Evolutionary conservation across 2,797 vertebrate genomes (phyloP).

Genomic region (Buphagus erythrorhynchus): DNA sequence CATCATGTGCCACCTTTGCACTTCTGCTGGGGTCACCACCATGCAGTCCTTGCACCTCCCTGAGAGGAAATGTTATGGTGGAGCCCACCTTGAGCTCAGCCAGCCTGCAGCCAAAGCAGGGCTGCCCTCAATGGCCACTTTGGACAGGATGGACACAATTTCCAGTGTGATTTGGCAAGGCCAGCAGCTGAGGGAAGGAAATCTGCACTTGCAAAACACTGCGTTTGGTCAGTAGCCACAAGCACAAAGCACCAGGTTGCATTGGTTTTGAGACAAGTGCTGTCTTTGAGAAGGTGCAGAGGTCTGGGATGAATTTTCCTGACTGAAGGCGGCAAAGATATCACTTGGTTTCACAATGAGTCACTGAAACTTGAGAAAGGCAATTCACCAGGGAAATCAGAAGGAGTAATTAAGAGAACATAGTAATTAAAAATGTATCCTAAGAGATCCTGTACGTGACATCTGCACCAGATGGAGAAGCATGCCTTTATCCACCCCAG

Average conservation of each 20-base stretch:
- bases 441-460: slow-evolving; percentile 22
- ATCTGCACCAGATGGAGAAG: not conserved
- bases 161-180: accelerated
- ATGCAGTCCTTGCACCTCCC: not conserved
- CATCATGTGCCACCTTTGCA: accelerated
- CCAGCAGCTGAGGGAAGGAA: not conserved
- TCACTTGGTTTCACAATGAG: slow-evolving; percentile 13
- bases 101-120: not conserved
- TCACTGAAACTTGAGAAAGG: slow-evolving; percentile 18
- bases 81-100: not conserved
- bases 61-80: accelerated
- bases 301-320: not conserved
- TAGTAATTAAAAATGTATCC: slow-evolving; percentile 47
- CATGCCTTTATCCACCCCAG: not conserved
- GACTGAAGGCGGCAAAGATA: not conserved
- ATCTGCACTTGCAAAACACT: not conserved
- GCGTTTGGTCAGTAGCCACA: not conserved
- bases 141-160: accelerated
- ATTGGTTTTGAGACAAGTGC: not conserved
- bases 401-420: slow-evolving; percentile 68
- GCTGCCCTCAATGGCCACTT: not conserved
- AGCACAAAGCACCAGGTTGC: not conserved
- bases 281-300: not conserved
- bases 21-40: not conserved
- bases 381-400: slow-evolving; percentile 53